A percentile compares a stretch with the other conserved stretches of the same genome.
Conservation (phyloP, 2,888 invertebrate genomes). For the Cybosia mesomella region DNA sequence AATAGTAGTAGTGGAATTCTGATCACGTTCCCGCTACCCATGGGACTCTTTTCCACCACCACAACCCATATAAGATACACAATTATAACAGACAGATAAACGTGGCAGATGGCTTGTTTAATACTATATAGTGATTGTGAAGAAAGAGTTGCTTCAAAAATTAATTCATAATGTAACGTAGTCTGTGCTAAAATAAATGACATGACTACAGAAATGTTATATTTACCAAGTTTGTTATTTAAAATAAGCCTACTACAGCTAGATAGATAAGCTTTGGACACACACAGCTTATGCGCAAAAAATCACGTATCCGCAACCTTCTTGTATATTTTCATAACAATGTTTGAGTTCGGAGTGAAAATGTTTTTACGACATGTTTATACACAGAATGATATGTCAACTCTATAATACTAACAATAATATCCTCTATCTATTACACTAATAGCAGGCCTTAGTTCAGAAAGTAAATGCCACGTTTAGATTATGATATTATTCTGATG, state of each 20-base stretch:
- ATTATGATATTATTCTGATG: background rate
- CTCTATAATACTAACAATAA: background rate
- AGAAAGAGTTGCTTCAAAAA: no score
- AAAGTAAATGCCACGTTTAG: background rate
- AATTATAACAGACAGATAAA: no score
- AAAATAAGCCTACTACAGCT: background rate
- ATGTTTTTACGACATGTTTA: background rate
- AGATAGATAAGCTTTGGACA: background rate
- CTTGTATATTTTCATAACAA: background rate
- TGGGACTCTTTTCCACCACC: no score
- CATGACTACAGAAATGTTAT: background rate
- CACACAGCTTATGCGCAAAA: background rate
- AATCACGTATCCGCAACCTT: background rate
- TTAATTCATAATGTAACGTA: background rate
- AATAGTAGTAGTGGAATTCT: no score
- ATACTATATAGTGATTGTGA: no score
- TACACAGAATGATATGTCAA: conserved; percentile 1
- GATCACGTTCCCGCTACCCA: no score
- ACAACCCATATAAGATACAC: no score
- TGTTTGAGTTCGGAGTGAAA: background rate
- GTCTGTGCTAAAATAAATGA: background rate
- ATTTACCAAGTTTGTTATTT: background rate
- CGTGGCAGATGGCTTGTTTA: no score
- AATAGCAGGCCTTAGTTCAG: background rate
- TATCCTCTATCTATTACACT: background rate